Base-by-base conservation (phyloP, 2,797 vertebrate genomes). In the Megalops cyprinoides region DNA sequence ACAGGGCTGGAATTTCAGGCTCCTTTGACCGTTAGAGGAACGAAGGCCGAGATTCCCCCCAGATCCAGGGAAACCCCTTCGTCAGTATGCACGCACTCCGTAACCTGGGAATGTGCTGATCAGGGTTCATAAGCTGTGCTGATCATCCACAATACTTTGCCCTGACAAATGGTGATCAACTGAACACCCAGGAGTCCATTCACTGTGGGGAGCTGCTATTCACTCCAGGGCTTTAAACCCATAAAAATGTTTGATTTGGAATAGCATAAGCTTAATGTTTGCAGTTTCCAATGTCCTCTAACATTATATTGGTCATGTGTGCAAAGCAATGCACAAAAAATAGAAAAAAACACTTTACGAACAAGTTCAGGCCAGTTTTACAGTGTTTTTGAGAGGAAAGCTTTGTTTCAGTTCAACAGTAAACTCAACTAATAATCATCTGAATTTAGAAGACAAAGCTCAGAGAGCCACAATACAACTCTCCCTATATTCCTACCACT, bases 121-220 rank as follows among this genome's bases (percentile, higher is more conserved):
- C 65, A 2, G 15, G 10, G 34, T 18, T 46, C 18, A n/a, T 25
- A 14, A 15, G 71, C 71, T 39, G 10, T 23, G n/a, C n/a, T 49
- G 14, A 15, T 48, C 44, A 28, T 23, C 69, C 18, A 74, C 44
- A 49, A 74, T 42, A 65, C 25, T 48, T 31, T n/a, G 39, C 20
- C 67, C 18, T 46, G 23, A 42, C 37, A 28, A 60, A 9, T 7
- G 4, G 5, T n/a, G n/a, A n/a, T 34, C 62, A 3, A 1, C 8
- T 14, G 62, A 37, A 67, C 62, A 67, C 9, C 34, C 62, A 67
- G 10, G 15, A 2, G 8, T 34, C 10, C 6, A 37, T 25, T 34
- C 62, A 12, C 31, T 10, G 28, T 12, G 14, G 74, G 85, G 82
- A 87, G 88, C 85, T 90, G 86, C 89, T 90, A 89, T 89, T 91